Evolutionary conservation across 2,797 vertebrate species (phyloP), one percentile per base, ranked within the genome.

Genomic region (Mormyrops attenuatus): DNA sequence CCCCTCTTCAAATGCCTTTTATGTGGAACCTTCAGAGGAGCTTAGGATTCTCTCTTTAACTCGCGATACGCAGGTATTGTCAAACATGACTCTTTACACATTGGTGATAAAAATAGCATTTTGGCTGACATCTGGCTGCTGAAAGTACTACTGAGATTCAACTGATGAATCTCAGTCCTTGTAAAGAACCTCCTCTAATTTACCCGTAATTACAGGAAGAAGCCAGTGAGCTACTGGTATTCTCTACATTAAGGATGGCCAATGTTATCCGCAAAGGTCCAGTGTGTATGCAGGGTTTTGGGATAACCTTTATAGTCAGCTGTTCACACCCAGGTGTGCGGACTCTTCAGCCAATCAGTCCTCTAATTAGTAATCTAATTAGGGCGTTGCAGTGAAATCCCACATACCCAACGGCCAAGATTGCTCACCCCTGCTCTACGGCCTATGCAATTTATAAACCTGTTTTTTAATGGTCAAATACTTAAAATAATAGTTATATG

Each of bases 401-500:
- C 20, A 7, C 20, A 57, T n/a, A 57, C 52, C 52, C 20, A 57
- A n/a, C 55, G 6, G 55, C 20, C 55, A 57, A n/a, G 55, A 57
- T 57, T 57, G 20, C 55, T n/a, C 5, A n/a, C 20, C 20, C 55
- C 20, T 57, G 55, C 7, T 66, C 63, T 30, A 66, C 63, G 30
- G n/a, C 13, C 34, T 6, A 41, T 38, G 17, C 3, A n/a, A 15
- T 17, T n/a, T 84, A 44, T 66, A 30, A 26, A 9, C 30, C 49
- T 6, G 57, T 92, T 88, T 26, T 30, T 89, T 88, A 85, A 69
- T 17, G 52, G 66, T 89, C 77, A 82, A 89, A 91, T 5, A 34
- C 69, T 73, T 73, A 73, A 73, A 69, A 34, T 90, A 87, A 90
- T 87, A 88, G 41, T 88, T 57, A 91, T 87, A 89, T 85, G 91